These are phyloP conservation scores for Accipiter cooperii DNA, from an alignment of 2,113 vertebrate species.

Conservation along the genomic window DNA sequence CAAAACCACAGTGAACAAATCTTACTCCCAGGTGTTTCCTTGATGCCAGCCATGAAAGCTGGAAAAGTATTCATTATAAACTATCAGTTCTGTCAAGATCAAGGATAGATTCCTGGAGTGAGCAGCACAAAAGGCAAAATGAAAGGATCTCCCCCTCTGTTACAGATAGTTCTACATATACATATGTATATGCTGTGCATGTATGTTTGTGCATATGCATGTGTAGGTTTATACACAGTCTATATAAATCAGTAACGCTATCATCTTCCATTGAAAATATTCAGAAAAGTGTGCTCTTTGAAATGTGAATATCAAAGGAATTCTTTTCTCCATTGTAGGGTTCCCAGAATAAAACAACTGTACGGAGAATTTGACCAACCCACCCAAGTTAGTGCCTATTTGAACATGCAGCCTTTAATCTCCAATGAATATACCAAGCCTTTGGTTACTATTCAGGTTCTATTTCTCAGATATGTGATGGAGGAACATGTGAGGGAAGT, in stretches of 20 bases:
- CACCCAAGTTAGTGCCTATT: neutral
- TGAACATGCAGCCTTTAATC: conserved; percentile 4
- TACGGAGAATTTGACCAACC: conserved; percentile 9
- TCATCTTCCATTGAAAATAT: conserved; percentile 42
- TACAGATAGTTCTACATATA: conserved; percentile 22
- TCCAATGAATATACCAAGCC: neutral
- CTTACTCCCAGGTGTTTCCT: conserved; percentile 53
- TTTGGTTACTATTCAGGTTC: neutral
- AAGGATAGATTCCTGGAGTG: conserved; percentile 58
- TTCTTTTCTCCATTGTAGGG: neutral
- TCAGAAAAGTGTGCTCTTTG: conserved; percentile 27
- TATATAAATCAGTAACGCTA: neutral
- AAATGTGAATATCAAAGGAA: conserved; percentile 47
- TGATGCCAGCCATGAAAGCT: conserved; percentile 48
- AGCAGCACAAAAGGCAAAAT: conserved; percentile 44
- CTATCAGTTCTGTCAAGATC: conserved; percentile 55
- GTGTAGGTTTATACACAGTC: conserved; percentile 17
- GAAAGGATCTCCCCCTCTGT: conserved; percentile 30
- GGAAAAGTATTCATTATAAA: conserved; percentile 57
- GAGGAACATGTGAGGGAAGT: neutral
- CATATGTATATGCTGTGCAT: conserved; percentile 44
- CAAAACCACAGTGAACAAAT: conserved; percentile 13
- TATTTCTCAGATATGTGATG: neutral
- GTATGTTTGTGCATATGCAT: conserved; percentile 32
- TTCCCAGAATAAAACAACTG: conserved; percentile 12